Conservation (phyloP, 2,113 vertebrate species). For the Callopanchax toddi region DNA sequence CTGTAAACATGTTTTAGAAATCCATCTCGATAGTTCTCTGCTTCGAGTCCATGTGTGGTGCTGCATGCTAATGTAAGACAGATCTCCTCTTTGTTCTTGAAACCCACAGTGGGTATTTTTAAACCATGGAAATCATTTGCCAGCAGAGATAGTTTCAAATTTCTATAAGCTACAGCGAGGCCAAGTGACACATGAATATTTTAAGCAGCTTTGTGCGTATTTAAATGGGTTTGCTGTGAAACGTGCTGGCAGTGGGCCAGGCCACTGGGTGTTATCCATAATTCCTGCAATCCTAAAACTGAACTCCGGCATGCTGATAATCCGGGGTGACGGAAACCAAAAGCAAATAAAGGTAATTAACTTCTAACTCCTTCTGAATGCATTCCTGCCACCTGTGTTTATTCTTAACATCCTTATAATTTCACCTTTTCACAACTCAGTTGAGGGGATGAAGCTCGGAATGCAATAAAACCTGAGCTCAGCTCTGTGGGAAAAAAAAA, state of each 20-base stretch:
- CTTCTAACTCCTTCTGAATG: slow-evolving; percentile 55
- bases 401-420: slow-evolving; percentile 51
- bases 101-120: slow-evolving; percentile 76
- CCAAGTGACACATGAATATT: slow-evolving; percentile 91
- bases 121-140: slow-evolving; percentile 77
- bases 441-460: slow-evolving; percentile 2
- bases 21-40: slow-evolving; percentile 64
- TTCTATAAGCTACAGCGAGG: slow-evolving; percentile 85
- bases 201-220: slow-evolving; percentile 91
- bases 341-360: slow-evolving; percentile 92
- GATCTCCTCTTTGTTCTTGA: slow-evolving; percentile 78
- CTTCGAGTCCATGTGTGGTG: slow-evolving; percentile 62
- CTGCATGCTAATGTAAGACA: slow-evolving; percentile 74
- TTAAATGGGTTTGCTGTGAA: slow-evolving; percentile 89
- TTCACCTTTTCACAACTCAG: slow-evolving; percentile 19
- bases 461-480: slow-evolving; percentile 33
- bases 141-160: slow-evolving; percentile 82
- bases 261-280: slow-evolving; percentile 84
- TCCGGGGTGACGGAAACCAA: slow-evolving; percentile 80
- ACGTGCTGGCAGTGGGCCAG: slow-evolving; percentile 86
- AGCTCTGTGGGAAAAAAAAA: slow-evolving; percentile 40
- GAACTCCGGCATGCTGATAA: slow-evolving; percentile 78
- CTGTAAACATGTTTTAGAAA: slow-evolving; percentile 75
- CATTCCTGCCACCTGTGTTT: slow-evolving; percentile 36
- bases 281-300: slow-evolving; percentile 85